Evolutionary conservation across 2,797 vertebrate species (phyloP).

Genomic region (Artibeus jamaicensis): DNA sequence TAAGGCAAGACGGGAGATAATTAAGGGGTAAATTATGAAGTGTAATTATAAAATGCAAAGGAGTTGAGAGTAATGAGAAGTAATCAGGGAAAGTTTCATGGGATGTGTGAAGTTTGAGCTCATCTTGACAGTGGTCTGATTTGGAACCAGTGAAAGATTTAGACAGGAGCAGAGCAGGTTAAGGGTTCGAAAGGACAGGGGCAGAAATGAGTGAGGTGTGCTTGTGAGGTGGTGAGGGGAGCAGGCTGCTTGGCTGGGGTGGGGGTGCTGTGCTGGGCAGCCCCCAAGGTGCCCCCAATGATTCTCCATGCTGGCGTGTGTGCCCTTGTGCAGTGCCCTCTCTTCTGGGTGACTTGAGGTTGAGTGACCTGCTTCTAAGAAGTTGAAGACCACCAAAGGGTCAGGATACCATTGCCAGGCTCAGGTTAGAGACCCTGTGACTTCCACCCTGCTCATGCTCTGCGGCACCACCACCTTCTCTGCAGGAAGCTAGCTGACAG

Average conservation of each 20-base stretch:
- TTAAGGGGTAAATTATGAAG: constrained; percentile 46
- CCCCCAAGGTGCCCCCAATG: too few species aligned
- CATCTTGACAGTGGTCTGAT: background rate
- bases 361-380: background rate
- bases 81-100: constrained; percentile 31
- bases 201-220: background rate
- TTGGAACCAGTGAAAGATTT: background rate
- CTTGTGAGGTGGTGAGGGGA: background rate
- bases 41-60: constrained; percentile 46
- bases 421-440: background rate
- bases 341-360: background rate
- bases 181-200: background rate
- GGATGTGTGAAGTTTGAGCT: background rate
- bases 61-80: constrained; percentile 32
- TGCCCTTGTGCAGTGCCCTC: background rate
- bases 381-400: background rate
- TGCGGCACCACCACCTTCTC: background rate
- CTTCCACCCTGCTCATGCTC: background rate
- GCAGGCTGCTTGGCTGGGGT: background rate
- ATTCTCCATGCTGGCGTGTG: background rate
- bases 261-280: background rate
- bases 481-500: background rate
- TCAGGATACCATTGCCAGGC: background rate
- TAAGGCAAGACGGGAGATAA: constrained; percentile 6
- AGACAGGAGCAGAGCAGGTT: background rate